phyloP scores from a whole-genome alignment of 2,797 vertebrate genomes.

The Urocyon cinereoargenteus region DNA sequence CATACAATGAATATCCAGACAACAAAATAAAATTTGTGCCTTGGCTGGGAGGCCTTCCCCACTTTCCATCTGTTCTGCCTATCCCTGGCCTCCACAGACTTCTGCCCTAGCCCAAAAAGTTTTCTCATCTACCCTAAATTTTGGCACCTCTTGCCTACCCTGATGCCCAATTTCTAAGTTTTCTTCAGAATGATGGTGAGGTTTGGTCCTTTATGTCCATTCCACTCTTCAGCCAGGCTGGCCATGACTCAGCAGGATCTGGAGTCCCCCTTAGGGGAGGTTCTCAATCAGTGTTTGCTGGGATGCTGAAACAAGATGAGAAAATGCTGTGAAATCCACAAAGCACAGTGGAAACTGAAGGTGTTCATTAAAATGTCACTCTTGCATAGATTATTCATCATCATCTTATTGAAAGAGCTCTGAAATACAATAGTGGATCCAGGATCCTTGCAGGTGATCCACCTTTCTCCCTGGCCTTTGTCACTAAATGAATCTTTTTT shows the following conservation, averaged over 20 bases:
- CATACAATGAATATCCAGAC: neutral
- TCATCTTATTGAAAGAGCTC: neutral
- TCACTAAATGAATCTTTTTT: neutral
- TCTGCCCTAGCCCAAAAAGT: neutral
- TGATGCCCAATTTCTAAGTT: neutral
- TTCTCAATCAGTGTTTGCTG: neutral
- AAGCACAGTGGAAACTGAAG: neutral
- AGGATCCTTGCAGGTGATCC: neutral
- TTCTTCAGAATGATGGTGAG: neutral
- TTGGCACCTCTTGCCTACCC: neutral
- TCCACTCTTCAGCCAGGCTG: neutral
- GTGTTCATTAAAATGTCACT: neutral
- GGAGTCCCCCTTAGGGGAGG: no score
- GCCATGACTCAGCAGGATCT: neutral
- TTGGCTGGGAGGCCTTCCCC: neutral
- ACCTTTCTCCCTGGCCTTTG: neutral
- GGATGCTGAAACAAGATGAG: constrained; percentile 12
- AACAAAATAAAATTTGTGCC: neutral
- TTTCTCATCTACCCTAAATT: neutral
- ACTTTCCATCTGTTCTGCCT: no score
- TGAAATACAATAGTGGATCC: neutral
- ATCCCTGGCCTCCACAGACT: neutral
- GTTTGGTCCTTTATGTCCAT: neutral
- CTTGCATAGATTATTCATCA: neutral
- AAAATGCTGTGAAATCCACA: neutral